Base-by-base conservation (phyloP, 2,797 vertebrate genomes). In the Diplodus puntazzo region DNA sequence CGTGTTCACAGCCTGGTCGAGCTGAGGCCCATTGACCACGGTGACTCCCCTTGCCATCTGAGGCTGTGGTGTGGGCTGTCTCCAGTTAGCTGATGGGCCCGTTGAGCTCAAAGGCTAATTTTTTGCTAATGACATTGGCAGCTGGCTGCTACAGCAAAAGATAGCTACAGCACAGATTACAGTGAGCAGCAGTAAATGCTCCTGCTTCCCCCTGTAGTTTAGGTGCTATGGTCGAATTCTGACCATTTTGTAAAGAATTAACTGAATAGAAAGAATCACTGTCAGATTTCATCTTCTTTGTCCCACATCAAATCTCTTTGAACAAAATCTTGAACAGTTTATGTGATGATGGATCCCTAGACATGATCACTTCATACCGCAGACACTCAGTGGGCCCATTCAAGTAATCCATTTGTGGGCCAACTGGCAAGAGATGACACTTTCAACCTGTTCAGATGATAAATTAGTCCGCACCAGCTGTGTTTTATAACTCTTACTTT, bases 381-480 rank as follows among this genome's bases (percentile, higher is more conserved):
- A 45, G 23, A 39, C 46, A n/a, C 69, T 39, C 4, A 2, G 17
- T 17, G 21, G n/a, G 52, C 34, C 25, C 61, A 20, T 45, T 64
- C 12, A 45, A 39, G 27, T 72, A 20, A 53, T 70, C 27, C 45
- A 71, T 73, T 27, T 11, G 11, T 48, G 69, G 16, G 20, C 43
- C 65, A 67, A 49, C 49, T 70, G 55, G 21, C 55, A 21, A 48
- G 4, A 59, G 16, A 65, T 11, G 45, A 14, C 42, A 39, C 18
- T 34, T 71, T 60, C n/a, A 42, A 17, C 14, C 46, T 54, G 65
- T 77, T 53, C 20, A 52, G 45, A 75, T 75, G 45, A 73, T 67
- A 43, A 54, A 70, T 54, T 5, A 62, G 42, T 60, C 49, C 9
- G 2, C 11, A 27, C n/a, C 46, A 54, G 25, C 53, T 55, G 21